Evolutionary conservation across 2,113 vertebrate species (phyloP), one percentile per base, ranked within the genome.

Genomic region (Monopterus albus): DNA sequence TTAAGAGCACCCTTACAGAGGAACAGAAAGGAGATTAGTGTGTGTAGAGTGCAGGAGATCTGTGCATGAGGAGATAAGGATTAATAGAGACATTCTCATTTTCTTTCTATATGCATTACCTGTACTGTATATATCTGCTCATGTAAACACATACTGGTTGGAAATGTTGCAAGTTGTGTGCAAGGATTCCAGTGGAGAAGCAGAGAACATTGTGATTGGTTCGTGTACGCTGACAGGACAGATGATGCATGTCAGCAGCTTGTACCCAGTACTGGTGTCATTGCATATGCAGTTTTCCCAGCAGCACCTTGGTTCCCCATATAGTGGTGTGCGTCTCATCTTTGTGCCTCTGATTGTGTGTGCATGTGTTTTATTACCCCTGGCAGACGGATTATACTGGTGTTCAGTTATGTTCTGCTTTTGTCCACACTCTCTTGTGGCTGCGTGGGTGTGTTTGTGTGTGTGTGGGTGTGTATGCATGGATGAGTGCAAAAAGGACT

Each of bases 161-260:
- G 59, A 77, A 77, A 64, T 47, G 51, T 39, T 71, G 61, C 45
- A 35, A 72, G 68, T 77, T 55, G 76, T 76, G 21, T n/a, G 14
- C 18, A 4, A 10, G 42, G 40, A 40, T 26, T 18, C 13, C 29
- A 31, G 6, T n/a, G 52, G 29, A 15, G 39, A 31, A 69, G 51
- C 53, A 40, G 64, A 63, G 62, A 21, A 43, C 57, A 28, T 7
- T 58, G 47, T 47, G 71, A 78, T 67, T 46, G 67, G 31, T 55
- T 50, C 58, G 67, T 75, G 52, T 60, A 17, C 50, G 31, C 42
- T 23, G 18, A 56, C 42, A 47, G 70, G 18, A 39, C n/a, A n/a
- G n/a, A 62, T 40, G 15, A 68, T 40, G 3, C 53, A 18, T 57
- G 56, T 74, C 49, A 73, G 38, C 76, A 72, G 72, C 73, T 64